These are phyloP conservation scores for Theristicus caerulescens DNA, from an alignment of 2,113 vertebrate species.

Conservation along the genomic window DNA sequence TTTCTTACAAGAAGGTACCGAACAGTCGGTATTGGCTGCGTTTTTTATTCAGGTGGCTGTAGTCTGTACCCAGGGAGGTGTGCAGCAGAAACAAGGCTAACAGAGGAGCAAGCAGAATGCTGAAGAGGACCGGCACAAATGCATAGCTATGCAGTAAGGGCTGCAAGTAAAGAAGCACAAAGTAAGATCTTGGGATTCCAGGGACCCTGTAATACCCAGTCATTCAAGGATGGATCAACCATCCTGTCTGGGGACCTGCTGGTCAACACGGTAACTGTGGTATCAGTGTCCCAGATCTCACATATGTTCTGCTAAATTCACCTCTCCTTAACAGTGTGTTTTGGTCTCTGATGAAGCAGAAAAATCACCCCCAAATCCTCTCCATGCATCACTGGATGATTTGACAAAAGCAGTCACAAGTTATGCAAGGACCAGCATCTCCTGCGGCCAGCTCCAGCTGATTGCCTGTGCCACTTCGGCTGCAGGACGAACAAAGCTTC, in stretches of 20 bases:
- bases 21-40: not conserved
- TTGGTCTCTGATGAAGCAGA: not conserved
- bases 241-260: not conserved
- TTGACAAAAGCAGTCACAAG: not conserved
- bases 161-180: not conserved
- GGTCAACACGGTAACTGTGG: not conserved
- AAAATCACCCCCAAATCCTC: not conserved
- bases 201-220: not conserved
- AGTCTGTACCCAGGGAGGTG: not conserved
- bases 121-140: not conserved
- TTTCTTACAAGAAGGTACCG: not conserved
- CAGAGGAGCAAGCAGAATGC: not conserved
- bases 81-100: not conserved
- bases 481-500: not conserved
- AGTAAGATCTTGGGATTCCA: not conserved
- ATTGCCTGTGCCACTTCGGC: rapidly evolving
- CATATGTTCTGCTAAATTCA: not conserved
- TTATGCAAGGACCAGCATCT: not conserved
- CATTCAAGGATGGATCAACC: not conserved
- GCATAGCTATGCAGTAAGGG: not conserved
- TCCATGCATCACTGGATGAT: not conserved
- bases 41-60: not conserved
- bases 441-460: rapidly evolving
- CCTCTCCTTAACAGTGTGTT: not conserved
- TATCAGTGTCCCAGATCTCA: not conserved